These are phyloP conservation scores for Hylomyscus alleni DNA, from an alignment of 2,797 vertebrate species.

Conservation along the genomic window DNA sequence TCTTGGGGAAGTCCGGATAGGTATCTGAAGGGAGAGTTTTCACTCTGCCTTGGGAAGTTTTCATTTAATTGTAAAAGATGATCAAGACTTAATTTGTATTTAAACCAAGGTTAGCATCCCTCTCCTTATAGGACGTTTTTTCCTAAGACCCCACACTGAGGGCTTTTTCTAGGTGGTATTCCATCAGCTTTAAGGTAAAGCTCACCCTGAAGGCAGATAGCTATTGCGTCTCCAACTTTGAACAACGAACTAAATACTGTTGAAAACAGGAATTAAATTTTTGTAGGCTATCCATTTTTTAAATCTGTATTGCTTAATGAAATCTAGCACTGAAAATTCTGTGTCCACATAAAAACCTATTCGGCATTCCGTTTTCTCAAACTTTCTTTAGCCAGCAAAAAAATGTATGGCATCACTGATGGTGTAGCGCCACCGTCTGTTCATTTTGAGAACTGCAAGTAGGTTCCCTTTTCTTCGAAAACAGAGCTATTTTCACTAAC, in stretches of 20 bases:
- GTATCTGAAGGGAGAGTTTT: neutral
- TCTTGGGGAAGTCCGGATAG: neutral
- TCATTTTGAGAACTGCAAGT: conserved; percentile 60
- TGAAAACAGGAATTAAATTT: neutral
- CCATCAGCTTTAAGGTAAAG: conserved; percentile 12
- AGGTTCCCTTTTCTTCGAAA: neutral
- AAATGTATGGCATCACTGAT: conserved; percentile 65
- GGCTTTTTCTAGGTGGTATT: neutral
- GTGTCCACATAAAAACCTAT: conserved; percentile 37
- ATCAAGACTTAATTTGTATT: conserved; percentile 3
- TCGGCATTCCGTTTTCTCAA: neutral
- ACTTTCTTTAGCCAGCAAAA: neutral
- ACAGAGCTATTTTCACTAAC: neutral
- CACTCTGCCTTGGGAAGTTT: conserved; percentile 25
- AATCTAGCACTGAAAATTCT: neutral
- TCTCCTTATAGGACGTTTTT: neutral
- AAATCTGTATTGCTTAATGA: conserved; percentile 12
- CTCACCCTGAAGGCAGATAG: neutral
- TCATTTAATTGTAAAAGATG: conserved; percentile 28
- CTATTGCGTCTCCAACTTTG: neutral
- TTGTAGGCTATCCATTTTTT: neutral
- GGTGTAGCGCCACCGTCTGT: conserved; percentile 88
- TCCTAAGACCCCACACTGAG: neutral
- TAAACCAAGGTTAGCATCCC: neutral
- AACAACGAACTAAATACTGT: conserved; percentile 30